These are phyloP conservation scores for Platichthys flesus DNA, from an alignment of 2,113 vertebrate species.

Conservation along the genomic window DNA sequence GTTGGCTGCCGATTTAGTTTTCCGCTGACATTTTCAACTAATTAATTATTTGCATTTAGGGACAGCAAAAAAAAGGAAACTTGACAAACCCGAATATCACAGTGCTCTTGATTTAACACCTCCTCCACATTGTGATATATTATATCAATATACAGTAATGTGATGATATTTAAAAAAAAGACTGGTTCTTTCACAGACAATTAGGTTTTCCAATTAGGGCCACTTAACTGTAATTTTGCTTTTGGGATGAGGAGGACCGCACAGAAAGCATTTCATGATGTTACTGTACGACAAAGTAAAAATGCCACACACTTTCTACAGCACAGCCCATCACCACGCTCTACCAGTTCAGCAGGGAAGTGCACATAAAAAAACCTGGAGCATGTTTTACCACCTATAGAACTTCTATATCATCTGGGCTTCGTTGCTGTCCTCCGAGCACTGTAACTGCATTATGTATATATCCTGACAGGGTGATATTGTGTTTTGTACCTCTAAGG, in stretches of 20 bases:
- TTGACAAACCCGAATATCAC: conserved; percentile 24
- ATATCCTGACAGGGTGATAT: conserved; percentile 72
- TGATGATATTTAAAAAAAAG: conserved; percentile 29
- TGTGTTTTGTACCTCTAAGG: conserved; percentile 78
- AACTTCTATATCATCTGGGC: conserved; percentile 14
- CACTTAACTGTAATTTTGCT: conserved; percentile 29
- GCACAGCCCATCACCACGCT: neutral
- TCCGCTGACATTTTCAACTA: conserved; percentile 12
- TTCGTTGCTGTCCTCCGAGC: conserved; percentile 48
- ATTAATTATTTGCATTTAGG: neutral
- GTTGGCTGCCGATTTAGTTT: neutral
- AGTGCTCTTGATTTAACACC: neutral
- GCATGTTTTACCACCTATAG: conserved; percentile 12
- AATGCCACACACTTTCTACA: neutral
- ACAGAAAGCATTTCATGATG: conserved; percentile 9
- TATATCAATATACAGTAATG: conserved; percentile 21
- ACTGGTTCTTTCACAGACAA: conserved; percentile 26
- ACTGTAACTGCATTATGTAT: conserved; percentile 72
- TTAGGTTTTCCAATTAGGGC: conserved; percentile 30
- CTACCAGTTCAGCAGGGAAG: neutral
- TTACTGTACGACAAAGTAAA: neutral
- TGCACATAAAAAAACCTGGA: conserved; percentile 21
- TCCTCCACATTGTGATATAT: neutral
- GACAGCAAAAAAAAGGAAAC: neutral
- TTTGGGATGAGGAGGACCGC: conserved; percentile 35